Conservation (phyloP, 2,888 invertebrate species). For the Bellardia bayeri region DNA sequence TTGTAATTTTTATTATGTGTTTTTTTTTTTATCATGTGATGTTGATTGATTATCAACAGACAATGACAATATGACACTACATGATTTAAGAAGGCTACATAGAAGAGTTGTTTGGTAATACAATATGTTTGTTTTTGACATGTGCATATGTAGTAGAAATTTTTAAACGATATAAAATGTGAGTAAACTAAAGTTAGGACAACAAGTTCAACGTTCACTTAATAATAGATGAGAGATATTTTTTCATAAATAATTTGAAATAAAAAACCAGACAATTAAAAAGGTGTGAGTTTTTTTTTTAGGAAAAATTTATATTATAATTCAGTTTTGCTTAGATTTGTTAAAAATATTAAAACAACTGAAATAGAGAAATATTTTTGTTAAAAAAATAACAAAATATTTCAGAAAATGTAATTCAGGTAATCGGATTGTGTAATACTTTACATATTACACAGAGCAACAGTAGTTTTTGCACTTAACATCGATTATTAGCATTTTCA, state of each 20-base stretch:
- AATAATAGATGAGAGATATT: not conserved
- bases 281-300: too few relatives aligned
- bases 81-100: not conserved
- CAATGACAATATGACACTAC: not conserved
- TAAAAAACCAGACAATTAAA: not conserved
- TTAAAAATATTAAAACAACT: too few relatives aligned
- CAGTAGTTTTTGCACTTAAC: too few relatives aligned
- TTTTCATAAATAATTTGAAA: not conserved
- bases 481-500: too few relatives aligned
- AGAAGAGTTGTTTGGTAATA: not conserved
- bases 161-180: not conserved
- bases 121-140: not conserved
- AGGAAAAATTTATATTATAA: too few relatives aligned
- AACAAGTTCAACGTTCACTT: not conserved
- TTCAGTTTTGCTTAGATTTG: too few relatives aligned
- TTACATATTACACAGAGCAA: too few relatives aligned
- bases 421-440: too few relatives aligned
- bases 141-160: not conserved
- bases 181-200: not conserved
- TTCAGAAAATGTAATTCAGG: too few relatives aligned
- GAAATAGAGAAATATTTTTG: too few relatives aligned
- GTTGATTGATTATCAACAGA: constrained; percentile 66
- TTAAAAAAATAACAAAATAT: too few relatives aligned
- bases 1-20: constrained; percentile 28
- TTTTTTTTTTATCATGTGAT: constrained; percentile 43